phyloP scores from a whole-genome alignment of 2,113 vertebrate genomes.

The Embiotoca jacksoni region DNA sequence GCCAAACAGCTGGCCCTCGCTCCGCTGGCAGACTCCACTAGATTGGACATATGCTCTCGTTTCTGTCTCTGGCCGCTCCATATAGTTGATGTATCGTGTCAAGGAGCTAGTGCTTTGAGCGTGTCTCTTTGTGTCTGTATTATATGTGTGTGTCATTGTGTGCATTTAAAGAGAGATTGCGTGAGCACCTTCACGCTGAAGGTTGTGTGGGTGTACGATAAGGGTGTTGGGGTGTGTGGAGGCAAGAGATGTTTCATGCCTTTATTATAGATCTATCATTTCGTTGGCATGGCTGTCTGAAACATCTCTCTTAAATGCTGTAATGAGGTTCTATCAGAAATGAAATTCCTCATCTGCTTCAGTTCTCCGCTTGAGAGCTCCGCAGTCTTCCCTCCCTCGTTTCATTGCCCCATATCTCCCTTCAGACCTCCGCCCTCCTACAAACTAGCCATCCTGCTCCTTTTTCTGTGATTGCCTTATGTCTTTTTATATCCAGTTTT shows the following conservation, averaged over 20 bases:
- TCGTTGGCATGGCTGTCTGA: constrained; percentile 37
- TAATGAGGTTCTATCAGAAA: constrained; percentile 46
- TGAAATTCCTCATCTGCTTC: constrained; percentile 61
- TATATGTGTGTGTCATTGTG: not conserved
- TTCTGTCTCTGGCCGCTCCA: constrained; percentile 43
- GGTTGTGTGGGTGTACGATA: not conserved
- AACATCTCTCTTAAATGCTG: constrained; percentile 57
- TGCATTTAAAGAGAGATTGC: not conserved
- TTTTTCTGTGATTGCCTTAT: constrained; percentile 18
- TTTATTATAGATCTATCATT: constrained; percentile 31
- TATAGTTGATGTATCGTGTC: constrained; percentile 31
- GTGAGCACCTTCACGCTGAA: not conserved
- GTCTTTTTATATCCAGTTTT: constrained; percentile 25
- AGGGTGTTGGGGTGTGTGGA: not conserved
- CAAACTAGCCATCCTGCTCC: constrained; percentile 18
- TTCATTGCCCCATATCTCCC: constrained; percentile 28
- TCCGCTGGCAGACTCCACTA: constrained; percentile 52
- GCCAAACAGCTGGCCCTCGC: constrained; percentile 65
- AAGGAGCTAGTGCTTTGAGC: constrained; percentile 9
- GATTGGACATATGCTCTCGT: constrained; percentile 60
- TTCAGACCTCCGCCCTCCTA: constrained; percentile 19
- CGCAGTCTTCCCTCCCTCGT: constrained; percentile 1
- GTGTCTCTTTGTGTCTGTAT: not conserved
- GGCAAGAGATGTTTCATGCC: constrained; percentile 28
- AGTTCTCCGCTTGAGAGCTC: constrained; percentile 47